phyloP scores from a whole-genome alignment of 2,888 invertebrate genomes.

The Sinohyriopsis cumingii region DNA sequence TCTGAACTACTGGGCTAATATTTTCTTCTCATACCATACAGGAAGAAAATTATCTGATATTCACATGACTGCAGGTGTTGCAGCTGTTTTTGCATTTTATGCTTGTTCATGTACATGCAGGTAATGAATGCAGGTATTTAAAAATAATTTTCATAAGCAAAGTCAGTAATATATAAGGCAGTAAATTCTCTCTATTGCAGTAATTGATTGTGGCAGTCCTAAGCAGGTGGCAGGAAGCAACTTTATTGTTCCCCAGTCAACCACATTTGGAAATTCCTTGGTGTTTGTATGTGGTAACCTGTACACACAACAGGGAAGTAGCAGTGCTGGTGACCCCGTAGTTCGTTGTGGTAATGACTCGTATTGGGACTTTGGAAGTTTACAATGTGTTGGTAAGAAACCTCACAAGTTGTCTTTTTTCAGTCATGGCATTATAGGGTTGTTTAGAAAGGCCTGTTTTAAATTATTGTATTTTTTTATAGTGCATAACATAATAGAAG shows the following conservation, averaged over 20 bases:
- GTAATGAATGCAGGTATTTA: too few relatives aligned
- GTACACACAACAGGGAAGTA: slow-evolving; percentile 85
- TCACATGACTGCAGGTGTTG: too few relatives aligned
- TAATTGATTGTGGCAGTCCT: slow-evolving; percentile 57
- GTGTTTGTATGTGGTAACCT: slow-evolving; percentile 42
- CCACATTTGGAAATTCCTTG: slow-evolving; percentile 35
- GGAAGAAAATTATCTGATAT: too few relatives aligned
- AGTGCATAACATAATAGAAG: too few relatives aligned
- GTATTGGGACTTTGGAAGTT: slow-evolving; percentile 97
- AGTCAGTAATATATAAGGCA: too few relatives aligned
- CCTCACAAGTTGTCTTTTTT: not conserved
- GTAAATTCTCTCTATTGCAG: slow-evolving; percentile 27
- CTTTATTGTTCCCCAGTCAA: slow-evolving; percentile 8
- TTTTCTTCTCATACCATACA: too few relatives aligned
- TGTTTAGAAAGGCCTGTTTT: too few relatives aligned
- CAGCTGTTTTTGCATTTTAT: too few relatives aligned
- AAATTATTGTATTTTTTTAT: too few relatives aligned
- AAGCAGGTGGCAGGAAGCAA: slow-evolving; percentile 33
- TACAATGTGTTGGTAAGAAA: slow-evolving; percentile 86
- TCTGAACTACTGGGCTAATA: too few relatives aligned
- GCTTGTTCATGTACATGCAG: too few relatives aligned
- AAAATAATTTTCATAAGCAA: too few relatives aligned
- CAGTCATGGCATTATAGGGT: not conserved
- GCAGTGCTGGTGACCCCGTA: slow-evolving; percentile 83
- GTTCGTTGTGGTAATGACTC: slow-evolving; percentile 93